phyloP scores from a whole-genome alignment of 2,113 vertebrate genomes.

The Craseonycteris thonglongyai region DNA sequence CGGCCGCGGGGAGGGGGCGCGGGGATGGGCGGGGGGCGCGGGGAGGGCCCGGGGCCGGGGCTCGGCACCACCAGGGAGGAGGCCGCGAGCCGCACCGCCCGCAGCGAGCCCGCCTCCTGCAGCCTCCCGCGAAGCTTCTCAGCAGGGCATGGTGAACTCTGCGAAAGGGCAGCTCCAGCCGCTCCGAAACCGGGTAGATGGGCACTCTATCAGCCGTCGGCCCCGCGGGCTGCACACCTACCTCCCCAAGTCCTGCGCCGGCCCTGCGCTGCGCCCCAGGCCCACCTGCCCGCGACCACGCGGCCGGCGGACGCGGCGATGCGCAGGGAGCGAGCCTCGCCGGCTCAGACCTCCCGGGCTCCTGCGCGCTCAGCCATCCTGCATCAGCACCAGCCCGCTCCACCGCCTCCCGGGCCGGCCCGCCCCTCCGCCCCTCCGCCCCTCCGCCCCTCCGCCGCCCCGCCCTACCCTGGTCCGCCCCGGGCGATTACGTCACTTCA shows the following conservation, averaged over 20 bases:
- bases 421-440: conserved; percentile 29
- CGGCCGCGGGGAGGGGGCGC: conserved; percentile 23
- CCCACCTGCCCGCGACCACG: conserved; percentile 29
- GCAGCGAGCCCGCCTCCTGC: conserved; percentile 41
- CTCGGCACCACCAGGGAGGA: conserved; percentile 9
- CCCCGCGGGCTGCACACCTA: background rate
- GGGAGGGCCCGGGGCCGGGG: no score
- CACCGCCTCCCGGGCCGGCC: conserved; percentile 28
- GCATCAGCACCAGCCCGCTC: conserved; percentile 75
- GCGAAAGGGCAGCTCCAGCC: background rate
- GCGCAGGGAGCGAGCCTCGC: conserved; percentile 41
- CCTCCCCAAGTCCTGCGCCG: background rate
- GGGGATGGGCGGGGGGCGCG: conserved; percentile 45
- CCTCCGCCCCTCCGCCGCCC: conserved; percentile 26
- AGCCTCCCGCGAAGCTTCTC: conserved; percentile 38
- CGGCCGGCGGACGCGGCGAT: conserved; percentile 13
- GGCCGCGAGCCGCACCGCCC: conserved; percentile 19
- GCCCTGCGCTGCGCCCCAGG: background rate
- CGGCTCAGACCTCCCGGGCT: conserved; percentile 68
- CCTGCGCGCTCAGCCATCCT: conserved; percentile 57
- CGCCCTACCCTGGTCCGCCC: background rate
- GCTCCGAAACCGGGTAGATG: background rate
- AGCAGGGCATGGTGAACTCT: conserved; percentile 62
- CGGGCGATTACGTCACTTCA: conserved; percentile 55
- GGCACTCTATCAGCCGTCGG: background rate